Evolutionary conservation across 1,140 invertebrate genomes (phyloP), one percentile per base, ranked within the genome.

Genomic region (Zaprionus gabonicus): DNA sequence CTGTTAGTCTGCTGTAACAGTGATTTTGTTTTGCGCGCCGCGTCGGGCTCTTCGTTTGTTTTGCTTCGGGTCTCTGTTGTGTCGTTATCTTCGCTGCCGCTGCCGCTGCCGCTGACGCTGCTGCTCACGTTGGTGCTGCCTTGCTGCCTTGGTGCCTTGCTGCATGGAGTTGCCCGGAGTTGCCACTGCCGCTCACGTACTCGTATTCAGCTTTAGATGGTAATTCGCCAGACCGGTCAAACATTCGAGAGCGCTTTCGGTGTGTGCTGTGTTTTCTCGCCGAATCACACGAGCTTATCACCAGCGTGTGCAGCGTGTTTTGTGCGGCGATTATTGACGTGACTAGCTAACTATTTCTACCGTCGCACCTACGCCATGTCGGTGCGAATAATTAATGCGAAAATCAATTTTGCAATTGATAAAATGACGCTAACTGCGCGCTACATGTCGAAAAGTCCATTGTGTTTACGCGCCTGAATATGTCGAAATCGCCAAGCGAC

Each of bases 1-100:
- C 84, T 88, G 84, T 80, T 83, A 90, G 84, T 88, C 85, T 90
- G 78, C 85, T 81, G 81, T 84, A 88, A 90, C 85, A 90, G 78
- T 90, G 88, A 88, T 88, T 88, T 90, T 81, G 70, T 73, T 73
- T 60, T 68, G 38, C 66, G 62, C 56, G 31, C 28, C 46, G 74
- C 75, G 81, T 87, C 78, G 81, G 84, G 78, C 67, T 84, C 85
- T 87, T 84, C 84, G 84, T 87, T 88, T 87, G 84, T 87, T 87
- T 87, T 87, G 83, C 82, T 88, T 86, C 84, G 81, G 76, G 85
- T 90, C 85, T 51, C n/a, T 12, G 10, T 25, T 20, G 17, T 84
- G 87, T 88, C 81, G 85, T 87, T 90, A 90, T 88, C 84, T 88
- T 84, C 85, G 81, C 78, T 76, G 77, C 84, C 4, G 10, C 23